A percentile compares a stretch with the other conserved stretches of the same genome.
Conservation (phyloP, 1,140 invertebrate genomes). For the Drosophila seguyi region DNA sequence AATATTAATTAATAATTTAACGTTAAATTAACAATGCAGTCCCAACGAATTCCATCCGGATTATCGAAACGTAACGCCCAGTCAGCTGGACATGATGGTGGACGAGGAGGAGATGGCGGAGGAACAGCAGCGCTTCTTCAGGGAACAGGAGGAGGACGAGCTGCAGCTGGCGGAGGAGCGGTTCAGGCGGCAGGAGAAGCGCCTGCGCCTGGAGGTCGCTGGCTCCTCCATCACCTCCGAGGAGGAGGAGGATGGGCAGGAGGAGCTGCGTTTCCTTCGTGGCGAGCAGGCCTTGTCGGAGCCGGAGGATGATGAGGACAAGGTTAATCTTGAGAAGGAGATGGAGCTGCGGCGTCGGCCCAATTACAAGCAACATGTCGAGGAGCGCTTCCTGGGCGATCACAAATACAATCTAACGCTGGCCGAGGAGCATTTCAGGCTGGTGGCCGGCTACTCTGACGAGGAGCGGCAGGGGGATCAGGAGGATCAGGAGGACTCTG, state of each 20-base stretch:
- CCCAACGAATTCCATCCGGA: not conserved
- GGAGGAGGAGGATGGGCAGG: not conserved
- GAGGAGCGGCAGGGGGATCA: not conserved
- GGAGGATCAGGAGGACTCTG: no score
- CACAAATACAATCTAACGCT: not conserved
- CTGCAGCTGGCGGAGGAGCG: not conserved
- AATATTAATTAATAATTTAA: no score
- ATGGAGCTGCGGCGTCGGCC: not conserved
- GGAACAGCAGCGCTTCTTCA: conserved; percentile 1
- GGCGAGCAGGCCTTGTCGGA: not conserved
- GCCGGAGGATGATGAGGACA: not conserved
- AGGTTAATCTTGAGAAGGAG: not conserved
- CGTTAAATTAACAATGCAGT: not conserved
- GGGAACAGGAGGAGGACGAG: not conserved
- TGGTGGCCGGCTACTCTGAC: not conserved
- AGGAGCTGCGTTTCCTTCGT: conserved; percentile 7
- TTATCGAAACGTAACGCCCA: conserved; percentile 5
- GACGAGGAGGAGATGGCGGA: not conserved
- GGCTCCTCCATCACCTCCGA: not conserved
- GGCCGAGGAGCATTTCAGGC: not conserved
- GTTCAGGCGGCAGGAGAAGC: conserved; percentile 4
- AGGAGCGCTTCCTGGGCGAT: not conserved
- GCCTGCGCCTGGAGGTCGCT: not conserved
- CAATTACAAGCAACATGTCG: not conserved
- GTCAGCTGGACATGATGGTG: conserved; percentile 14